Evolutionary conservation across 2,113 vertebrate species (phyloP), one percentile per base, ranked within the genome.

Genomic region (Aphelocoma coerulescens): DNA sequence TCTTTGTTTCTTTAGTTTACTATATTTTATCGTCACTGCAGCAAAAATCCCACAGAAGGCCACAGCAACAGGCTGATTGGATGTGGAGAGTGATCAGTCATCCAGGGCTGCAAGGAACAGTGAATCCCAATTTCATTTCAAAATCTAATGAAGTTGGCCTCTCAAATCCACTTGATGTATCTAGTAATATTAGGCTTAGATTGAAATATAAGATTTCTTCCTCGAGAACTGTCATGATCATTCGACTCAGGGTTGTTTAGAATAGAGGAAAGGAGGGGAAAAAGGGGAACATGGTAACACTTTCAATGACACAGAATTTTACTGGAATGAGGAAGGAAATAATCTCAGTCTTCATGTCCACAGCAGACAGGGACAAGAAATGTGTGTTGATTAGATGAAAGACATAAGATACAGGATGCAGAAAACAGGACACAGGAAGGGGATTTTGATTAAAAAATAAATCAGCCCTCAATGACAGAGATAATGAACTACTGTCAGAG

Each of bases 131-230:
- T 86, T 93, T 95, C 61, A 92, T 97, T 94, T 88, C 68, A 90
- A 96, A 94, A 89, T 48, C 82, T 96, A 94, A 94, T 92, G 95
- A 97, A 96, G 75, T 59, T 86, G 67, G 85, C 88, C 82, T 96
- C 85, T 96, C 82, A 88, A 93, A 83, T 96, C 68, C 72, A 88
- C 75, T 94, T 96, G 88, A 95, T 86, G 41, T 86, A 93, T 83
- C 79, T 81, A 68, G 85, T 55, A 92, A 93, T 81, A 88, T 82
- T 78, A 90, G 24, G 55, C 61, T 93, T 74, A 93, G 78, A 96
- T 91, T 93, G 85, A 93, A 94, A 94, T 86, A 74, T 71, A 79
- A 93, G 75, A 73, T 90, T 93, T 96, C 63, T 84, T 97, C 57
- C 68, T 83, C 65, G 32, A 86, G 57, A 83, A 18, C 22, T 52